These are phyloP conservation scores for Strigamia transsilvanica DNA, from an alignment of 2,888 invertebrate genomes.

Conservation along the genomic window DNA sequence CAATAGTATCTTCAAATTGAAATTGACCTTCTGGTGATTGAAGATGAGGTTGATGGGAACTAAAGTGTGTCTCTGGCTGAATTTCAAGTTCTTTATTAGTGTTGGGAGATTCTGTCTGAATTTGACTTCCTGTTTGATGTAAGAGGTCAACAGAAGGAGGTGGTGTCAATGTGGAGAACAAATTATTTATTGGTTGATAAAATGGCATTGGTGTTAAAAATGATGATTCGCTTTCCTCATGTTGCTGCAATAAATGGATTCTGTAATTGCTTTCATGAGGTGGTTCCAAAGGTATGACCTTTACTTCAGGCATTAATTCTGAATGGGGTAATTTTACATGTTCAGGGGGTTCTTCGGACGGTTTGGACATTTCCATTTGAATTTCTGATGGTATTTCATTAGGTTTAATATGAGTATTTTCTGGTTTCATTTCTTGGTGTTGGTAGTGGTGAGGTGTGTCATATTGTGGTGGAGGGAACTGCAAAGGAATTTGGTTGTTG, in stretches of 20 bases:
- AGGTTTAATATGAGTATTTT: not conserved
- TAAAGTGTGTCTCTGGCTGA: no score
- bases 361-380: not conserved
- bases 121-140: no score
- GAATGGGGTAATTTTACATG: not conserved
- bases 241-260: not conserved
- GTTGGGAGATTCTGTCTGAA: no score
- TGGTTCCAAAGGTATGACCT: not conserved
- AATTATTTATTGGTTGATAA: not conserved
- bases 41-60: no score
- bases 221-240: not conserved
- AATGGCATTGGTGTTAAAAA: not conserved
- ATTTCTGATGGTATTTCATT: not conserved
- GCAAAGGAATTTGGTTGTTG: not conserved
- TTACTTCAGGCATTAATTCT: not conserved
- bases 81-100: no score
- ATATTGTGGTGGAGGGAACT: not conserved
- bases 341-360: not conserved
- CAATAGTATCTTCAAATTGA: no score
- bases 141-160: no score
- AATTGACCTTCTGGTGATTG: no score
- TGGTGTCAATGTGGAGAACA: no score
- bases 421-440: not conserved
- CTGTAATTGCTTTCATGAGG: conserved; percentile 11
- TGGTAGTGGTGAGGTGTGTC: not conserved